Conservation (phyloP, 2,888 invertebrate genomes). For the Lottia scabra region DNA sequence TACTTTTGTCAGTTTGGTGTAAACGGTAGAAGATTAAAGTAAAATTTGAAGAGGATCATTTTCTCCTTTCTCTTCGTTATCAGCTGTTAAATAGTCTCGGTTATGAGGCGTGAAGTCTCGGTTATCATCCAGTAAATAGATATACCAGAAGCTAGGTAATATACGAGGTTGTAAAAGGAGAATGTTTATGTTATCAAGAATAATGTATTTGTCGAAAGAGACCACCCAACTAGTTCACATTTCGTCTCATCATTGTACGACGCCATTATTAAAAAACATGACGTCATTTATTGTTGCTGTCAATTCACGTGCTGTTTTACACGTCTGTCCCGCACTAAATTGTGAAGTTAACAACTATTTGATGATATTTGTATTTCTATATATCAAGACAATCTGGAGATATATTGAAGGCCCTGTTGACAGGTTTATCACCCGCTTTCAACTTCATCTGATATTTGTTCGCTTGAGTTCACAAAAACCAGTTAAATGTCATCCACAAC, state of each 20-base stretch:
- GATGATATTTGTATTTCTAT: not conserved
- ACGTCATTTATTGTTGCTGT: not conserved
- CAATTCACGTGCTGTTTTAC: not conserved
- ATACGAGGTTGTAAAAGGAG: not conserved
- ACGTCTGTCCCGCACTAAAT: not conserved
- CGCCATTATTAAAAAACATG: not conserved
- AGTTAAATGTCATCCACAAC: not conserved
- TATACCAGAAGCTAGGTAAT: not conserved
- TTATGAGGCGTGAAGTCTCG: not conserved
- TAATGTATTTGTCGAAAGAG: not conserved
- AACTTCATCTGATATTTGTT: not conserved
- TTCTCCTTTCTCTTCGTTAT: not conserved
- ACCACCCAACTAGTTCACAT: not conserved
- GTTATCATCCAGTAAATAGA: not conserved
- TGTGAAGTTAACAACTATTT: not conserved
- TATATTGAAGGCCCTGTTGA: not conserved
- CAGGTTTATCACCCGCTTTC: not conserved
- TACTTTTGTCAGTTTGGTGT: too few relatives aligned
- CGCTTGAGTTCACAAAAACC: not conserved
- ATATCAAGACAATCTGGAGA: not conserved
- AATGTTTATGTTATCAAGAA: not conserved
- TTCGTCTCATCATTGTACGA: too few relatives aligned
- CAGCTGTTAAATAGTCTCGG: not conserved
- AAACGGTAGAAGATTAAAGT: too few relatives aligned
- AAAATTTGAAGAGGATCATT: too few relatives aligned